phyloP scores from a whole-genome alignment of 2,113 vertebrate species.

The Bostrychus sinensis region DNA sequence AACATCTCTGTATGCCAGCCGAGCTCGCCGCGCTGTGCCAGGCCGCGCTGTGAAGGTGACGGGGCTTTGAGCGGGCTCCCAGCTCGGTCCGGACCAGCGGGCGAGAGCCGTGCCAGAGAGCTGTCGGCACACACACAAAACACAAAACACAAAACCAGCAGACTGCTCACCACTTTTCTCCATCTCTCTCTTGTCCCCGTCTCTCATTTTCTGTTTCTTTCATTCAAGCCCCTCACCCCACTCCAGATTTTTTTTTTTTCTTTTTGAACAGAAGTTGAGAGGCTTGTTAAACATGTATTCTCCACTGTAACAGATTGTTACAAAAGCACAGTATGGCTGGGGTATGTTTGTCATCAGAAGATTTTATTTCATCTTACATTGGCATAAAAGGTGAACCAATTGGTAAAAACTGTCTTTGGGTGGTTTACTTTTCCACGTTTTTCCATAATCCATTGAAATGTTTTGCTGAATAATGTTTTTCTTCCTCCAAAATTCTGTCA shows the following conservation, averaged over 20 bases:
- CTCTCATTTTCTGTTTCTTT: constrained; percentile 19
- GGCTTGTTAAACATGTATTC: constrained; percentile 70
- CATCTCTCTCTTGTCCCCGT: constrained; percentile 10
- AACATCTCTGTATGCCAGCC: constrained; percentile 78
- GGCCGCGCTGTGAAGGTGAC: constrained; percentile 75
- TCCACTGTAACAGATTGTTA: constrained; percentile 33
- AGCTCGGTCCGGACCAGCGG: constrained; percentile 67
- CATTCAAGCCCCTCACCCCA: constrained; percentile 24
- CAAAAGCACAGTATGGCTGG: neutral
- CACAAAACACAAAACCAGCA: constrained; percentile 27
- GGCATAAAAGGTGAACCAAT: neutral
- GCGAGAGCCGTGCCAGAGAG: constrained; percentile 65
- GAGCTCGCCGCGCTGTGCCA: constrained; percentile 56
- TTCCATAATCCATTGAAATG: no score
- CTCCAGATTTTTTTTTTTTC: constrained; percentile 31
- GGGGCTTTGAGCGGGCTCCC: constrained; percentile 76
- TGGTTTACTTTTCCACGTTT: no score
- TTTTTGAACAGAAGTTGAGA: constrained; percentile 22
- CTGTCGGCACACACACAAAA: constrained; percentile 51
- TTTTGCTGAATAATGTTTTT: no score
- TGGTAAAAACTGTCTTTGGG: no score
- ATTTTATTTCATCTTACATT: neutral
- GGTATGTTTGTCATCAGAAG: neutral
- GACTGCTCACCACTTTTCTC: constrained; percentile 43
- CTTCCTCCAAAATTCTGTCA: no score